These are phyloP conservation scores for Heliconius congener DNA, from an alignment of 1,140 invertebrate species.

Conservation along the genomic window DNA sequence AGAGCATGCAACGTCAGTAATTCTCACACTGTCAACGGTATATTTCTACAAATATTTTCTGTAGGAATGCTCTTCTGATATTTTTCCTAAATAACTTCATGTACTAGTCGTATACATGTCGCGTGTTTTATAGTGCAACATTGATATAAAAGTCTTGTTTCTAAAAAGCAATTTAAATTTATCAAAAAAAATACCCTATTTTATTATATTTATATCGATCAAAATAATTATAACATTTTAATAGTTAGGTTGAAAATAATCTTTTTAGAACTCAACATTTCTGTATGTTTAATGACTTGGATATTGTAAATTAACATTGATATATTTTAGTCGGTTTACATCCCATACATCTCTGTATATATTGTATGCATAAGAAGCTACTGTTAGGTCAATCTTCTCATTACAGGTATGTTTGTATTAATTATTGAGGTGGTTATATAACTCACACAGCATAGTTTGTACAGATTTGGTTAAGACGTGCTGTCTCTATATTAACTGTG, in stretches of 20 bases:
- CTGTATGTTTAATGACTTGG: not conserved
- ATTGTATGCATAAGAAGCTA: not conserved
- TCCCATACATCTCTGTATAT: not conserved
- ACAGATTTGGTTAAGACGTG: not conserved
- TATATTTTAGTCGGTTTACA: not conserved
- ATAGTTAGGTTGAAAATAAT: not conserved
- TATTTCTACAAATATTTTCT: slow-evolving; percentile 31
- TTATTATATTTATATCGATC: not conserved
- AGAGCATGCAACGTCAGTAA: slow-evolving; percentile 36
- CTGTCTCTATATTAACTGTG: not conserved
- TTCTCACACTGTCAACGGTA: slow-evolving; percentile 35
- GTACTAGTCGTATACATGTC: not conserved
- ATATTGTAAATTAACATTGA: not conserved
- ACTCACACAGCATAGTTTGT: not conserved
- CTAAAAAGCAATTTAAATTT: not conserved
- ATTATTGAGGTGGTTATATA: slow-evolving; percentile 4
- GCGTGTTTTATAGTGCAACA: not conserved
- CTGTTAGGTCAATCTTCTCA: not conserved
- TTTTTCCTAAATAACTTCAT: slow-evolving; percentile 18
- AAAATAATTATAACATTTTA: not conserved
- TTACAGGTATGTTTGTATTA: not conserved
- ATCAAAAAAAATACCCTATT: not conserved
- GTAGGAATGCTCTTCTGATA: slow-evolving; percentile 13
- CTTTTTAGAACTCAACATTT: not conserved
- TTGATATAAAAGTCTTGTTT: not conserved